phyloP scores from a whole-genome alignment of 2,113 vertebrate species.

The Glaucidium brasilianum region DNA sequence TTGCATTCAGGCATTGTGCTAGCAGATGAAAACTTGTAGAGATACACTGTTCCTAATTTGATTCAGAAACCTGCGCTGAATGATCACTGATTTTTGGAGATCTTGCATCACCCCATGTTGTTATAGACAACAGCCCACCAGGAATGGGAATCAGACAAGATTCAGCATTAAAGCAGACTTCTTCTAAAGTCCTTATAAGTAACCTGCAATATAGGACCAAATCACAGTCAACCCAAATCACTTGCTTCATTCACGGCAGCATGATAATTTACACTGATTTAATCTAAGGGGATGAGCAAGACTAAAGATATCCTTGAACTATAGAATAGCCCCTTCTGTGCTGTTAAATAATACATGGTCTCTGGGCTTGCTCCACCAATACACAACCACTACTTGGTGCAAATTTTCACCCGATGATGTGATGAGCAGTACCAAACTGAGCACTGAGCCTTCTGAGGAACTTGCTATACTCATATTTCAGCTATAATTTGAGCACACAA shows the following conservation, averaged over 20 bases:
- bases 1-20: not conserved
- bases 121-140: not conserved
- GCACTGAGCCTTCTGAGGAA: not conserved
- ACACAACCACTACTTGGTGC: not conserved
- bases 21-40: not conserved
- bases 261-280: not conserved
- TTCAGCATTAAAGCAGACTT: not conserved
- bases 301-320: not conserved
- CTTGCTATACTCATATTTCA: not conserved
- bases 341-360: not conserved
- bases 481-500: not conserved
- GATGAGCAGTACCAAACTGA: not conserved
- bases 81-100: not conserved
- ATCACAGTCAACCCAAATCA: not conserved
- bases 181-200: not conserved
- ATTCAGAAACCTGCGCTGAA: not conserved
- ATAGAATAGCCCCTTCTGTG: not conserved
- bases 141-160: not conserved
- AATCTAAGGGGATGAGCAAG: not conserved
- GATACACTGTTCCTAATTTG: not conserved
- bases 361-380: not conserved
- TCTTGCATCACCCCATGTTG: accelerated
- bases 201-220: not conserved
- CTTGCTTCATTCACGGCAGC: not conserved
- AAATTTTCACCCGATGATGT: not conserved